Conservation (phyloP, 2,113 vertebrate species). For the Nothocercus julius region DNA sequence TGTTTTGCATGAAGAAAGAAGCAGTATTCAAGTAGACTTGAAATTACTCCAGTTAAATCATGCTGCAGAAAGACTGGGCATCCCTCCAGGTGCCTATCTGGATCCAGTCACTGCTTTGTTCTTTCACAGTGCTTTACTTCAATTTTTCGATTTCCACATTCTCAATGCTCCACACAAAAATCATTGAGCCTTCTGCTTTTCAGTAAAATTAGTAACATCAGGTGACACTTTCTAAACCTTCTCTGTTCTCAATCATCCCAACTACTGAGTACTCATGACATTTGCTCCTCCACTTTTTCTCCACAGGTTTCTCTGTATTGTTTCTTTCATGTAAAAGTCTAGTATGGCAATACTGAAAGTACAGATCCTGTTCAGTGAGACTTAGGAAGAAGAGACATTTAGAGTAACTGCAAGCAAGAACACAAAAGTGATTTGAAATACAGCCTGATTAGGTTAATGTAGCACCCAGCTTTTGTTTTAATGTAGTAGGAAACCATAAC, state of each 20-base stretch:
- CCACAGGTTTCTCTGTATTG: background rate
- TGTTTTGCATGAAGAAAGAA: constrained; percentile 28
- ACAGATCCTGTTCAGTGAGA: background rate
- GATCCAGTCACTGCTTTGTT: background rate
- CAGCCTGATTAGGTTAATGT: background rate
- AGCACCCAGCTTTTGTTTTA: background rate
- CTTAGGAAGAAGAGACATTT: background rate
- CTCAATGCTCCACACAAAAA: background rate
- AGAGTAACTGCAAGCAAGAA: background rate
- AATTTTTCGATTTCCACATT: background rate
- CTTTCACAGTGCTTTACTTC: background rate
- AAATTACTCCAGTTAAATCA: background rate
- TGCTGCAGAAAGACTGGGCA: constrained; percentile 15
- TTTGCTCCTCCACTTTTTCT: background rate
- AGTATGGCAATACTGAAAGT: background rate
- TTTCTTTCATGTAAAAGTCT: background rate
- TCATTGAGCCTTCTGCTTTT: background rate
- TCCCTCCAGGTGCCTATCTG: constrained; percentile 30
- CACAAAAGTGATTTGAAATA: background rate
- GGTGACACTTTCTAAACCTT: constrained; percentile 6
- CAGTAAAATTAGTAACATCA: background rate
- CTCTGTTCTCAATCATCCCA: background rate
- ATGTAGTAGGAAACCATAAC: background rate
- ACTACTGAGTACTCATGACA: background rate
- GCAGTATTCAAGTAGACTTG: constrained; percentile 16